Percentiles rank a stretch among this genome's conserved stretches.
Evolutionary conservation across 2,113 vertebrate species (phyloP).

Genomic region (Psophia crepitans): DNA sequence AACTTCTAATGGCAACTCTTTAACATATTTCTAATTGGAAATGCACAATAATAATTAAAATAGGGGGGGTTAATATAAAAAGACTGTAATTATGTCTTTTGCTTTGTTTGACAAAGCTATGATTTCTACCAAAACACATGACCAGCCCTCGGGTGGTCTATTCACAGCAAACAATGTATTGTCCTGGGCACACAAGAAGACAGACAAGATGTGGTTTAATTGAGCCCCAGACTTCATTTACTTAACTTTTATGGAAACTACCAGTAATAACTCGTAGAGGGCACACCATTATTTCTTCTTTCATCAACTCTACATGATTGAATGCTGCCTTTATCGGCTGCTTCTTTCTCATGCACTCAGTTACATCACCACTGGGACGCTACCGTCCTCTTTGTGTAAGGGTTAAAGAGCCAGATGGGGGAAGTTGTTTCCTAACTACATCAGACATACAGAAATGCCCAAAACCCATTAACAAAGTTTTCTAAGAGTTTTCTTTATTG

Average conservation of each 20-base stretch:
- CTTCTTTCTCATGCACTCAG: neutral
- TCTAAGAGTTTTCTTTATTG: neutral
- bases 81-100: conserved; percentile 42
- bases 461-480: neutral
- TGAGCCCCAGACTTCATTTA: conserved; percentile 35
- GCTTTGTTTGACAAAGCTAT: conserved; percentile 54
- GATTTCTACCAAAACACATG: conserved; percentile 65
- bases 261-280: neutral
- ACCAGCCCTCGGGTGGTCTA: conserved; percentile 60
- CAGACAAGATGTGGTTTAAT: conserved; percentile 37
- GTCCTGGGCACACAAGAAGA: conserved; percentile 40
- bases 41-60: conserved; percentile 46
- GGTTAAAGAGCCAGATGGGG: neutral
- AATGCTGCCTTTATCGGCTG: neutral
- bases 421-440: neutral
- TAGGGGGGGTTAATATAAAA: conserved; percentile 29
- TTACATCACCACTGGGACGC: neutral
- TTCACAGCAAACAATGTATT: conserved; percentile 60
- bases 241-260: conserved; percentile 44
- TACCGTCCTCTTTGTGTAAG: neutral
- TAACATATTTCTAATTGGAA: conserved; percentile 20
- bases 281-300: neutral
- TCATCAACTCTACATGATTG: neutral
- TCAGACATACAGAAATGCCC: neutral
- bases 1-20: conserved; percentile 15